These are phyloP conservation scores for Cotesia glomerata DNA, from an alignment of 1,140 invertebrate species.

Conservation along the genomic window DNA sequence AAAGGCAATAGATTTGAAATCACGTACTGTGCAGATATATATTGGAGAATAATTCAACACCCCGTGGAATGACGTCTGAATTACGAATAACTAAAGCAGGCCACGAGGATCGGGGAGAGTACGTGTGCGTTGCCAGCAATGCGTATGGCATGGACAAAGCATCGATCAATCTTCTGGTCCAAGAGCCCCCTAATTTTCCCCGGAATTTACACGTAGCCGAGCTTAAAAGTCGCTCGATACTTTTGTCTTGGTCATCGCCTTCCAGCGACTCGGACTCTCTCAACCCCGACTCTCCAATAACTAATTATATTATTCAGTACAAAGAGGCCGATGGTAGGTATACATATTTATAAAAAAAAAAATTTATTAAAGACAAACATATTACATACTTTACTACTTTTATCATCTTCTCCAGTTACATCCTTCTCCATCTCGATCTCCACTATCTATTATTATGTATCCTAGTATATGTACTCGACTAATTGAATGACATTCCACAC, in stretches of 20 bases:
- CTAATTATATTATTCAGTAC: conserved; percentile 69
- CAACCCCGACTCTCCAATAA: conserved; percentile 66
- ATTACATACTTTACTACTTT: neutral
- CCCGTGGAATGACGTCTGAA: conserved; percentile 66
- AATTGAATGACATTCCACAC: conserved; percentile 12
- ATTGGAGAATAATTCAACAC: conserved; percentile 62
- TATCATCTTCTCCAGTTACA: neutral
- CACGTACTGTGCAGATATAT: conserved; percentile 51
- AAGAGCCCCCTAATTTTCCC: conserved; percentile 73
- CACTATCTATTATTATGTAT: too few relatives aligned
- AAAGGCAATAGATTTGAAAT: neutral
- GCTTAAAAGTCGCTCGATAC: conserved; percentile 66
- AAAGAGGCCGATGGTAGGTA: conserved; percentile 66
- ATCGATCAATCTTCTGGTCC: conserved; percentile 71
- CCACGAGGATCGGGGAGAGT: conserved; percentile 72
- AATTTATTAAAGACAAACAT: neutral
- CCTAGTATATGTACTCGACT: neutral
- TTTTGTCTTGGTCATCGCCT: conserved; percentile 67
- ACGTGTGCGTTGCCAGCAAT: conserved; percentile 74
- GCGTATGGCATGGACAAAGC: conserved; percentile 73
- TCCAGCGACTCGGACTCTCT: conserved; percentile 56
- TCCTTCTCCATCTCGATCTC: neutral
- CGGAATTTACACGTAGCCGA: conserved; percentile 67
- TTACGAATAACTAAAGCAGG: conserved; percentile 68
- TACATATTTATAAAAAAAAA: neutral